A percentile compares a stretch with the other conserved stretches of the same genome.
phyloP scores from a whole-genome alignment of 2,113 vertebrate species.

The Psephotus haematonotus region DNA sequence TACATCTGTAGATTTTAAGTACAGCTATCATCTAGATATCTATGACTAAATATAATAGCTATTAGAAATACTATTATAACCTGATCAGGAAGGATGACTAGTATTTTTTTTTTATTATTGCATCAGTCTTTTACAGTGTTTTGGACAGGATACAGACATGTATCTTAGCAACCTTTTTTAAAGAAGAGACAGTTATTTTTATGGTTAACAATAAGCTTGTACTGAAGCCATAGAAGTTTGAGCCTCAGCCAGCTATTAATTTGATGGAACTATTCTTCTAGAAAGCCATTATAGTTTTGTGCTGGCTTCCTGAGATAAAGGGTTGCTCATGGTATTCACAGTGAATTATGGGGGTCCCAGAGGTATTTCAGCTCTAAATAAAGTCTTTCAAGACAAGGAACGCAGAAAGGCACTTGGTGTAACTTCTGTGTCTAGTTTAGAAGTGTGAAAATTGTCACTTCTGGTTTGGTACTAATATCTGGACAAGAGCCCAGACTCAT shows the following conservation, averaged over 20 bases:
- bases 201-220: background rate
- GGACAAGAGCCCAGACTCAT: background rate
- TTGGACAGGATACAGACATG: background rate
- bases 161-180: background rate
- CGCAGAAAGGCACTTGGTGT: background rate
- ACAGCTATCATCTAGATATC: background rate
- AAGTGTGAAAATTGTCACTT: background rate
- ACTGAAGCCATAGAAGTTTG: background rate
- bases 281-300: background rate
- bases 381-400: background rate
- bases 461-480: background rate
- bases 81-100: background rate
- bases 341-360: background rate
- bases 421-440: background rate
- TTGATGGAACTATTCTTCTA: background rate
- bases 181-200: background rate
- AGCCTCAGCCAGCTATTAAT: slow-evolving; percentile 6
- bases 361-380: background rate
- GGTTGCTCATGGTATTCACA: background rate
- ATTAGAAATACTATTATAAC: background rate
- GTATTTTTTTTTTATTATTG: background rate
- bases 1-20: background rate
- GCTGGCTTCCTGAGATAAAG: background rate
- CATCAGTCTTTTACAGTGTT: background rate
- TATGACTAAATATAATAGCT: background rate